Percentiles rank a stretch among this genome's conserved stretches.
phyloP scores from a whole-genome alignment of 2,797 vertebrate genomes.

The Crenichthys baileyi region DNA sequence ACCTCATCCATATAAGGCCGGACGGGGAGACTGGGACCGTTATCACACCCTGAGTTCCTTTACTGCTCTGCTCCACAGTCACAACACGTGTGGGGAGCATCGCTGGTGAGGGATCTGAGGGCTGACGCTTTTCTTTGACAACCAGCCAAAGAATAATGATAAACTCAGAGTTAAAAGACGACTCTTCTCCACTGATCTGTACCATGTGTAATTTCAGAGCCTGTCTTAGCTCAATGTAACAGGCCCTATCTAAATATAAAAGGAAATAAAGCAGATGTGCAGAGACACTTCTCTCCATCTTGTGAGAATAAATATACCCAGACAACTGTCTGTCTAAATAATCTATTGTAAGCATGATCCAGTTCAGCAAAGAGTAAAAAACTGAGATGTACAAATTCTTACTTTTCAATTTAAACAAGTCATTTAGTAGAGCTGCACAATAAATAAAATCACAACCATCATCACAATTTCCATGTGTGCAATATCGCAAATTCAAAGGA shows the following conservation, averaged over 20 bases:
- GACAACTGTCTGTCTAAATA: conserved; percentile 14
- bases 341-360: conserved; percentile 5
- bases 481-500: no score
- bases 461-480: no score
- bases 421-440: not conserved
- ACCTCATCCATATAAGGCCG: conserved; percentile 66
- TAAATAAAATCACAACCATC: not conserved
- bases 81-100: conserved; percentile 63
- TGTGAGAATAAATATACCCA: conserved; percentile 34
- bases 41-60: conserved; percentile 64
- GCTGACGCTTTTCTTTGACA: conserved; percentile 55
- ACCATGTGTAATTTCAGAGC: conserved; percentile 72
- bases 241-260: conserved; percentile 64
- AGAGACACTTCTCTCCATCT: conserved; percentile 27
- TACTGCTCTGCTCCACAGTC: conserved; percentile 47
- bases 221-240: conserved; percentile 67
- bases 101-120: conserved; percentile 62
- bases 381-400: no score
- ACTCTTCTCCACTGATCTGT: conserved; percentile 45
- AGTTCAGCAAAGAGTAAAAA: not conserved
- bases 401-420: not conserved
- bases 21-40: conserved; percentile 49
- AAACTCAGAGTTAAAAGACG: conserved; percentile 59
- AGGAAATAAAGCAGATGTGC: conserved; percentile 43
- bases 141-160: conserved; percentile 72